These are phyloP conservation scores for Callipepla californica DNA, from an alignment of 2,113 vertebrate species.

Conservation along the genomic window DNA sequence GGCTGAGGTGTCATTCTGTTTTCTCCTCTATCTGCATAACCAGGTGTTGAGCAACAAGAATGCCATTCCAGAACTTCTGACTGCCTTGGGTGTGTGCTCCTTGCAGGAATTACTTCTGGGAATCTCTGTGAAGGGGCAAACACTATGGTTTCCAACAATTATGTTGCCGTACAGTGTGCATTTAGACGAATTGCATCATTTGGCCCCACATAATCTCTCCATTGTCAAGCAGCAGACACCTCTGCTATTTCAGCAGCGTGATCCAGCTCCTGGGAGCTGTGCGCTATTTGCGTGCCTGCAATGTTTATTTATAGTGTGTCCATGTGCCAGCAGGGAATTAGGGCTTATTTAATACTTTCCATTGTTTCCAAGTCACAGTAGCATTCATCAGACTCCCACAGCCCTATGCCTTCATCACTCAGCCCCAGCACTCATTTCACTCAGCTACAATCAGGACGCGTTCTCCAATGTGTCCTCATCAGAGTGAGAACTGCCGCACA, in stretches of 20 bases:
- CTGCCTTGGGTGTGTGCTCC: conserved; percentile 65
- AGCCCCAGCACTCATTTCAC: neutral
- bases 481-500: neutral
- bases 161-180: neutral
- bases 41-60: conserved; percentile 64
- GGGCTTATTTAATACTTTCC: neutral
- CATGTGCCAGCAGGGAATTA: neutral
- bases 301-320: neutral
- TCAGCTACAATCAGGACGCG: neutral
- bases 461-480: neutral
- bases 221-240: neutral
- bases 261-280: neutral
- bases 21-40: conserved; percentile 66
- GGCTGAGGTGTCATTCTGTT: conserved; percentile 65
- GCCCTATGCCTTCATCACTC: neutral
- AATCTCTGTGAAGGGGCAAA: conserved; percentile 22
- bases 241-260: neutral
- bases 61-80: conserved; percentile 69
- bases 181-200: neutral
- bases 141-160: neutral
- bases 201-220: neutral
- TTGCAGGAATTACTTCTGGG: conserved; percentile 39
- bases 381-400: neutral
- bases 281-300: neutral
- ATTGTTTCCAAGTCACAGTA: neutral